phyloP scores from a whole-genome alignment of 2,888 invertebrate genomes.

The Leptinotarsa tumamoca region DNA sequence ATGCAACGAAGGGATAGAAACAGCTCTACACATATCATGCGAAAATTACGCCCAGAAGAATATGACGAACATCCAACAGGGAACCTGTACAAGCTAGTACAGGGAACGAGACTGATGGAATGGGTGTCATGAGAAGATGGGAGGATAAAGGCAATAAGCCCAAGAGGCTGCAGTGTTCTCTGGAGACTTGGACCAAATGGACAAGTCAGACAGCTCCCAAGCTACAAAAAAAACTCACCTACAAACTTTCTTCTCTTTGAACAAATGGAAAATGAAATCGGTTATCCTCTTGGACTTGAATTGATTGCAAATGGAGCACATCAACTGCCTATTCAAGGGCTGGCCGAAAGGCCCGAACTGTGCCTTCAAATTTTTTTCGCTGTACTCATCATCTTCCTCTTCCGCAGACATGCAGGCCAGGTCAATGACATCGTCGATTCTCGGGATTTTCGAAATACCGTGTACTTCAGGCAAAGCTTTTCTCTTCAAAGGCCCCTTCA shows the following conservation, averaged over 20 bases:
- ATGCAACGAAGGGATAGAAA: no score
- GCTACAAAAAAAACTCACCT: constrained; percentile 65
- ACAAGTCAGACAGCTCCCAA: no score
- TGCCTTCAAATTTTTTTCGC: constrained; percentile 43
- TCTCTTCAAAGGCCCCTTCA: constrained; percentile 12
- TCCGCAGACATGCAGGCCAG: constrained; percentile 7
- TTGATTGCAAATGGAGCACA: constrained; percentile 73
- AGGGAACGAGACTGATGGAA: no score
- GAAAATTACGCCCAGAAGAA: no score
- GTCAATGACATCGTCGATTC: constrained; percentile 38
- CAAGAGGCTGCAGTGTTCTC: no score
- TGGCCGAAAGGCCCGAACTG: constrained; percentile 65
- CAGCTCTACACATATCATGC: no score
- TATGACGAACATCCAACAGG: no score
- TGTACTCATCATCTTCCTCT: constrained; percentile 38
- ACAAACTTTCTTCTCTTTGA: constrained; percentile 75
- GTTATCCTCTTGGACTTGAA: constrained; percentile 71
- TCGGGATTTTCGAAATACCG: constrained; percentile 23
- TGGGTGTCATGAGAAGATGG: no score
- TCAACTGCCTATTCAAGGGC: constrained; percentile 70
- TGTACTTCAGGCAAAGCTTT: constrained; percentile 29
- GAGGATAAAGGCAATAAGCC: no score
- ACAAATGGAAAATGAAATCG: constrained; percentile 77
- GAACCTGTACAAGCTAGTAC: no score
- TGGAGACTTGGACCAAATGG: no score